Percentiles rank a stretch among this genome's conserved stretches.
phyloP scores from a whole-genome alignment of 1,140 invertebrate genomes.

The Drosophila ogumai region DNA sequence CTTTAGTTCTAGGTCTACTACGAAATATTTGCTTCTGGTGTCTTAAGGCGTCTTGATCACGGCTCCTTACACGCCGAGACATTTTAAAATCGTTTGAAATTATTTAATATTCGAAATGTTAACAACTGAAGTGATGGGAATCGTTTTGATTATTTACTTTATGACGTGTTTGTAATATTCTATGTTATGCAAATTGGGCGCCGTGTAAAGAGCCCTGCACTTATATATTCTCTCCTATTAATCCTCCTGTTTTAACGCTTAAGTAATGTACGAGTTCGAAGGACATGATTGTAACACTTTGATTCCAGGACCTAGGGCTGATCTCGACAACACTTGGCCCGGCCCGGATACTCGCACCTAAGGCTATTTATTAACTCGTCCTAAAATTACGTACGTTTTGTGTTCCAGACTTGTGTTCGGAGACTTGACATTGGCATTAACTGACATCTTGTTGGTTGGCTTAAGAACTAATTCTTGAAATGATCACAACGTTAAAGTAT shows the following conservation, averaged over 20 bases:
- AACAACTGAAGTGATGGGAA: background rate
- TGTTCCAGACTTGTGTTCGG: constrained; percentile 28
- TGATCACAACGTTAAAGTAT: constrained; percentile 83
- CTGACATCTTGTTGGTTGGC: constrained; percentile 40
- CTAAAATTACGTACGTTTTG: constrained; percentile 43
- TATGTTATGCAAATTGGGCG: background rate
- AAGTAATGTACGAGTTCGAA: constrained; percentile 1
- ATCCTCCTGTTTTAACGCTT: background rate
- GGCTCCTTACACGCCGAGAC: constrained; percentile 21
- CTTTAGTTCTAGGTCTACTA: constrained; percentile 25
- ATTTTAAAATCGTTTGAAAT: constrained; percentile 12
- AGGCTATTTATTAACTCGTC: constrained; percentile 25
- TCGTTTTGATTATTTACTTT: constrained; percentile 9
- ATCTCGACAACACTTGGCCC: constrained; percentile 1
- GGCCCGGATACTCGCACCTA: constrained; percentile 8
- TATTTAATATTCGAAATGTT: background rate
- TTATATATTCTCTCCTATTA: background rate
- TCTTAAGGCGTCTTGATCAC: constrained; percentile 64
- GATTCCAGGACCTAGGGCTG: constrained; percentile 18
- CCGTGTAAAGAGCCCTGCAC: constrained; percentile 13
- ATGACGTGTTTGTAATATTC: constrained; percentile 5
- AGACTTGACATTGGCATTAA: constrained; percentile 49
- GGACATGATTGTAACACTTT: constrained; percentile 34
- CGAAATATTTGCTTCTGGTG: constrained; percentile 40
- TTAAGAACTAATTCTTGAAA: constrained; percentile 81